Percentiles rank a stretch among this genome's conserved stretches.
These are phyloP conservation scores for Tiliacea aurago DNA, from an alignment of 2,888 invertebrate genomes.

Conservation along the genomic window DNA sequence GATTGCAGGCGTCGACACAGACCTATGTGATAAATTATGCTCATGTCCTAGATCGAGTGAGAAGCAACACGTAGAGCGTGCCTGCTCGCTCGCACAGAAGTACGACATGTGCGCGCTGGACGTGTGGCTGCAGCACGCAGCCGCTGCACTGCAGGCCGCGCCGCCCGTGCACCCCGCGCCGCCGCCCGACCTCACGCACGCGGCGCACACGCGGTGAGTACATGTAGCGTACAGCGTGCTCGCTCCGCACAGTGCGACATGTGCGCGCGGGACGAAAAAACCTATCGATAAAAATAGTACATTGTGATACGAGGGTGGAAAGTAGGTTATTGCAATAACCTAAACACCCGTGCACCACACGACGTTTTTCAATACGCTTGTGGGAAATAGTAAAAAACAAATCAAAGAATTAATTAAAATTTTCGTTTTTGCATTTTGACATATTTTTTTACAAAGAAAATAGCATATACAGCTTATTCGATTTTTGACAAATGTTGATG, in stretches of 20 bases:
- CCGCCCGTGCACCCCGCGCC: constrained; percentile 23
- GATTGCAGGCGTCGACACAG: not conserved
- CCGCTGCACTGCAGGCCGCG: constrained; percentile 45
- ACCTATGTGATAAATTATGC: not conserved
- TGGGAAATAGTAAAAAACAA: too few species aligned
- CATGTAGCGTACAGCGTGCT: constrained; percentile 68
- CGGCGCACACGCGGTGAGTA: not conserved
- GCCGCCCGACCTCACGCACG: not conserved
- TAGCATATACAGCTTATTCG: too few species aligned
- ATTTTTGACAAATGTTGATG: too few species aligned
- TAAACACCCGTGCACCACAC: too few species aligned
- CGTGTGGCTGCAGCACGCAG: constrained; percentile 84
- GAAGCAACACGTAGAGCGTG: constrained; percentile 71
- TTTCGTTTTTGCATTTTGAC: too few species aligned
- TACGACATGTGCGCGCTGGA: constrained; percentile 75
- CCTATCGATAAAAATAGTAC: too few species aligned
- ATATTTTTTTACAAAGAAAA: too few species aligned
- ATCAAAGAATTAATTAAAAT: too few species aligned
- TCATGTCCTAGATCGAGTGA: constrained; percentile 69
- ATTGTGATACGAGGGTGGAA: too few species aligned
- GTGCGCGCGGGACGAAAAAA: constrained; percentile 74
- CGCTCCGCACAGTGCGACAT: constrained; percentile 75
- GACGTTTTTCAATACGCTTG: too few species aligned
- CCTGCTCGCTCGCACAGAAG: constrained; percentile 75
- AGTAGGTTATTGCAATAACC: too few species aligned